A percentile compares a stretch with the other conserved stretches of the same genome.
phyloP scores from a whole-genome alignment of 2,113 vertebrate genomes.

The Onychorhynchus coronatus region DNA sequence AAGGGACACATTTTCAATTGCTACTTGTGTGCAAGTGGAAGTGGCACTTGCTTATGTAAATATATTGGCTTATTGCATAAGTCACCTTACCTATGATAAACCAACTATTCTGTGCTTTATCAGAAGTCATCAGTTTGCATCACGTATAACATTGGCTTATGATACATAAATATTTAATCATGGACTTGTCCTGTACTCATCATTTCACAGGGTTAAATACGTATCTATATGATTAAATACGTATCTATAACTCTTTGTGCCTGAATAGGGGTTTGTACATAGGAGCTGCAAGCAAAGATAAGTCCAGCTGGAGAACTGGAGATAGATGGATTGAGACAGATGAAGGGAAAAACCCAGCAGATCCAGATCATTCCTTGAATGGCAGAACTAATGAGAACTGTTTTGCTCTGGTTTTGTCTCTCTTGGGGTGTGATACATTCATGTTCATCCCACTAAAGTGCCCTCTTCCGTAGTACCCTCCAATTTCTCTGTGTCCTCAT shows the following conservation, averaged over 20 bases:
- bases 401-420: not conserved
- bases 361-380: not conserved
- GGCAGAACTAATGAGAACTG: not conserved
- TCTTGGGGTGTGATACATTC: not conserved
- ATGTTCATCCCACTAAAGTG: not conserved
- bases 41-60: not conserved
- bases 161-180: not conserved
- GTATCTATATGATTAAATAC: not conserved
- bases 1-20: not conserved
- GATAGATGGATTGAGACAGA: not conserved
- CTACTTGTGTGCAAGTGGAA: not conserved
- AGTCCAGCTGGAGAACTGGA: not conserved
- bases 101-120: not conserved
- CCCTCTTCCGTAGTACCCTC: not conserved
- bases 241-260: not conserved
- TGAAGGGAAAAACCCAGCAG: not conserved
- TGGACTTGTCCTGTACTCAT: not conserved
- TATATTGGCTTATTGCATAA: not conserved
- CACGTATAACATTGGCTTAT: not conserved
- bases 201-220: not conserved
- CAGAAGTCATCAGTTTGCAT: not conserved
- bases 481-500: not conserved
- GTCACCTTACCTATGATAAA: not conserved
- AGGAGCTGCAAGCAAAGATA: not conserved
- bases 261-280: not conserved